Evolutionary conservation across 2,113 vertebrate species (phyloP).

Genomic region (Leucopternis melanops): DNA sequence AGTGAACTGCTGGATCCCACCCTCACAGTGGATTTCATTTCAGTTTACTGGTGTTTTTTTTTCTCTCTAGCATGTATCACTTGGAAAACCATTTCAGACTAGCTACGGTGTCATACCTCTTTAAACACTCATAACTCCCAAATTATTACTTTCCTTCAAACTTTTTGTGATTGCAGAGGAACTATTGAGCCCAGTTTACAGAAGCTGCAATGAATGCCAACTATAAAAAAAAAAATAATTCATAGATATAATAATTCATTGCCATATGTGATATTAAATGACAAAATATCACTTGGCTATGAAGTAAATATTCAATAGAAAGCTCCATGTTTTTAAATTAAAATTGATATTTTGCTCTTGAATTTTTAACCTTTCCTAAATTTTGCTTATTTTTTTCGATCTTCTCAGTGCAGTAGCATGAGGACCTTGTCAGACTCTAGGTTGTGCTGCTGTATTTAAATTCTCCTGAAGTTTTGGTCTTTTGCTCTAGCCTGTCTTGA

Average conservation of each 20-base stretch:
- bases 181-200: neutral
- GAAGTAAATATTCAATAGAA: neutral
- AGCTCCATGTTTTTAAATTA: neutral
- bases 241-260: neutral
- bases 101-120: neutral
- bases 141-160: neutral
- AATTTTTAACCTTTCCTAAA: neutral
- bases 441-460: neutral
- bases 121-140: neutral
- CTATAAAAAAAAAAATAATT: neutral
- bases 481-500: neutral
- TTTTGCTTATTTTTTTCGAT: neutral
- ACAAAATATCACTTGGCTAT: neutral
- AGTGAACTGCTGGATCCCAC: neutral
- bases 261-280: neutral
- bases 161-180: neutral
- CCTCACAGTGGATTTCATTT: neutral
- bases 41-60: neutral
- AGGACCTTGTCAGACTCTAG: neutral
- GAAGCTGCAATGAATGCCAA: neutral
- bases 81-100: neutral
- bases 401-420: neutral
- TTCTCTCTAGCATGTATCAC: neutral
- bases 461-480: neutral
- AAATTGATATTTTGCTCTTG: neutral